A percentile compares a stretch with the other conserved stretches of the same genome.
These are phyloP conservation scores for Adrianichthys oophorus DNA, from an alignment of 2,797 vertebrate species.

Conservation along the genomic window DNA sequence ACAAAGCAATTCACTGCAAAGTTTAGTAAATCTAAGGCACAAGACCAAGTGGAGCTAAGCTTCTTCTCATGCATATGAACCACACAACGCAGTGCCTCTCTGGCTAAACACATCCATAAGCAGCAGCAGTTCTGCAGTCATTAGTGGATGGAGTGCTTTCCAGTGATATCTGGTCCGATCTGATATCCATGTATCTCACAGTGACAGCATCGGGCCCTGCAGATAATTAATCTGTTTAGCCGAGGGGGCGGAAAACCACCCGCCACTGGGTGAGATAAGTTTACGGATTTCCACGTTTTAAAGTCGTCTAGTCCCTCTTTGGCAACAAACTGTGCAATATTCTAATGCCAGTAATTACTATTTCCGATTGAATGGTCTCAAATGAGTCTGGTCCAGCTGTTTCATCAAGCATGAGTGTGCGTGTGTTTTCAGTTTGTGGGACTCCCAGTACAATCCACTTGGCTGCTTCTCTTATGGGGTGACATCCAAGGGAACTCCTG, in stretches of 20 bases:
- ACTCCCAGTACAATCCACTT: too few relatives aligned
- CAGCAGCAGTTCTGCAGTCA: constrained; percentile 56
- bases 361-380: constrained; percentile 80
- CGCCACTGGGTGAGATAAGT: constrained; percentile 72
- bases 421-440: constrained; percentile 10
- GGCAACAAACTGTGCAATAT: constrained; percentile 76
- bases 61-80: background rate
- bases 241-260: constrained; percentile 65
- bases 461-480: too few relatives aligned
- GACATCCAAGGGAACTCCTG: too few relatives aligned
- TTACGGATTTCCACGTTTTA: constrained; percentile 78
- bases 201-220: constrained; percentile 60
- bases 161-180: constrained; percentile 59
- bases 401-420: constrained; percentile 60
- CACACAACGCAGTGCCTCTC: constrained; percentile 25
- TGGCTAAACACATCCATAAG: constrained; percentile 48
- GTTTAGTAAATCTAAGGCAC: too few relatives aligned
- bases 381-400: constrained; percentile 79
- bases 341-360: constrained; percentile 82
- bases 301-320: constrained; percentile 77
- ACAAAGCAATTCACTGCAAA: too few relatives aligned
- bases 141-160: constrained; percentile 57
- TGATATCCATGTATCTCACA: constrained; percentile 58
- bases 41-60: too few relatives aligned
- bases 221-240: constrained; percentile 76